A percentile compares a stretch with the other conserved stretches of the same genome.
phyloP scores from a whole-genome alignment of 2,113 vertebrate genomes.

The Indicator indicator region DNA sequence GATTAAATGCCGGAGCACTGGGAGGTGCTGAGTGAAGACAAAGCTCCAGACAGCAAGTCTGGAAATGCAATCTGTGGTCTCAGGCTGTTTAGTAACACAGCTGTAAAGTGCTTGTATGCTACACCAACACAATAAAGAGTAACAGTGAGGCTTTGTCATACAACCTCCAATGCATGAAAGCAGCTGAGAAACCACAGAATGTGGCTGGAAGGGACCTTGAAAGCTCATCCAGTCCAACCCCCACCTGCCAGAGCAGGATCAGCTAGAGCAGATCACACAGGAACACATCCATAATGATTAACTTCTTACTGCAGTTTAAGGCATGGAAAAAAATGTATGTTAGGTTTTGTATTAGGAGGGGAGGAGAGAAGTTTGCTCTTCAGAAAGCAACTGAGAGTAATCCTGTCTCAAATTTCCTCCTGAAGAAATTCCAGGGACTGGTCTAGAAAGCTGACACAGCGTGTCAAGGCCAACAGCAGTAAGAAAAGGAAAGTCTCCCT shows the following conservation, averaged over 20 bases:
- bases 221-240: too few species aligned
- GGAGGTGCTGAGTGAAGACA: background rate
- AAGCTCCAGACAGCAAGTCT: background rate
- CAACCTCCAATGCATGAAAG: background rate
- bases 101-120: background rate
- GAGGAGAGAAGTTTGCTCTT: background rate
- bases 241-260: too few species aligned
- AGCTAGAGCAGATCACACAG: too few species aligned
- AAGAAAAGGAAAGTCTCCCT: slow-evolving; percentile 97
- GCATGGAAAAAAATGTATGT: background rate
- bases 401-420: background rate
- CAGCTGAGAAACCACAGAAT: background rate
- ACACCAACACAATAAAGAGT: background rate
- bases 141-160: background rate
- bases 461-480: slow-evolving; percentile 89
- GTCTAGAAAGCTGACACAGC: slow-evolving; percentile 94
- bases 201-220: too few species aligned
- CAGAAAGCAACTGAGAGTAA: background rate
- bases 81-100: background rate
- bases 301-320: background rate
- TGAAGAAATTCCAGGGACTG: slow-evolving; percentile 91
- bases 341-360: background rate
- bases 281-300: background rate
- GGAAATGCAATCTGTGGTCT: background rate
- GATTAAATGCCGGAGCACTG: background rate